Percentiles rank a stretch among this genome's conserved stretches.
phyloP scores from a whole-genome alignment of 2,797 vertebrate genomes.

The Characodon lateralis region DNA sequence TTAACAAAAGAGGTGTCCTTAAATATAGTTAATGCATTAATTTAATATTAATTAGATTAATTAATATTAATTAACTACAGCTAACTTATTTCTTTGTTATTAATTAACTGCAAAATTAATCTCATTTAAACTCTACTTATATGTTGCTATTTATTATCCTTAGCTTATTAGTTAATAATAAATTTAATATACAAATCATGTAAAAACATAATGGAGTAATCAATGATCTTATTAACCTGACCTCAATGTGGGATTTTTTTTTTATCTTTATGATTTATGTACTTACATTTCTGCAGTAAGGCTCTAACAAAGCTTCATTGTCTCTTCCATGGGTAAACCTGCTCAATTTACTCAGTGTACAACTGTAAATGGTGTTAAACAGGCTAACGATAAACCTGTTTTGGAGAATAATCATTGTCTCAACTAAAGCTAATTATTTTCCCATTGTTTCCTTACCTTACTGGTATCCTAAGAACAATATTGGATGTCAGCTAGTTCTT shows the following conservation, averaged over 20 bases:
- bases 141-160: conserved; percentile 51
- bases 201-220: conserved; percentile 35
- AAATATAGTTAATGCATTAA: conserved; percentile 71
- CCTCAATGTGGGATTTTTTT: not conserved
- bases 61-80: conserved; percentile 72
- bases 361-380: conserved; percentile 46
- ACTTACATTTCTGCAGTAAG: conserved; percentile 12
- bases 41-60: conserved; percentile 72
- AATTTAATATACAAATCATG: conserved; percentile 31
- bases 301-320: conserved; percentile 40
- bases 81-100: conserved; percentile 56
- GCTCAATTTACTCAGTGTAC: conserved; percentile 43
- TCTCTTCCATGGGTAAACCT: conserved; percentile 44
- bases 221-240: conserved; percentile 22
- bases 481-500: conserved; percentile 36
- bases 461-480: conserved; percentile 17
- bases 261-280: conserved; percentile 1
- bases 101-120: conserved; percentile 69
- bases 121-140: conserved; percentile 65
- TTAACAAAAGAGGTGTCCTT: conserved; percentile 61
- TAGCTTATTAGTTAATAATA: conserved; percentile 45
- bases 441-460: conserved; percentile 55
- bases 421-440: conserved; percentile 53
- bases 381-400: conserved; percentile 49
- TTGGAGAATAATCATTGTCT: conserved; percentile 38